Evolutionary conservation across 2,797 vertebrate genomes (phyloP).

Genomic region (Antennarius maculatus): DNA sequence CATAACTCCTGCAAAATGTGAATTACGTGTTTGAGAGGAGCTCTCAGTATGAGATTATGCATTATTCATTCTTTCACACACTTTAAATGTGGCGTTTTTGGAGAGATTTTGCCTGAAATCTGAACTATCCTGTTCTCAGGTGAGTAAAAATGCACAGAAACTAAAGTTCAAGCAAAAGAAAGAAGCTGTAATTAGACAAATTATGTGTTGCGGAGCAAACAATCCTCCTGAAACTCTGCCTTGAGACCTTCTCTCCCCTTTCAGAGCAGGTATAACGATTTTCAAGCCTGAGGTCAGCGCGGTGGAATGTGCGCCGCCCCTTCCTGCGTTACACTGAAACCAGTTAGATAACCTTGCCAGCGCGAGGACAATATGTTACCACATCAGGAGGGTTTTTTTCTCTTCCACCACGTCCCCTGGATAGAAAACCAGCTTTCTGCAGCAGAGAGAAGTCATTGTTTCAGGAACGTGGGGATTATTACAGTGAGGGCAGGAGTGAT

Average conservation of each 20-base stretch:
- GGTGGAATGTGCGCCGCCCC: slow-evolving; percentile 68
- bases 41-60: neutral
- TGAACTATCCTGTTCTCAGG: neutral
- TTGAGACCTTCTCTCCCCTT: slow-evolving; percentile 1
- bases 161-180: neutral
- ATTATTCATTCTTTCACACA: neutral
- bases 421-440: slow-evolving; percentile 40
- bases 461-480: slow-evolving; percentile 60
- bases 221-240: neutral
- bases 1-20: neutral
- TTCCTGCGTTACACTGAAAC: slow-evolving; percentile 60
- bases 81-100: neutral
- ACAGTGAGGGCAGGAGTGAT: slow-evolving; percentile 11
- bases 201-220: neutral
- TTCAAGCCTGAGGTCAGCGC: slow-evolving; percentile 59
- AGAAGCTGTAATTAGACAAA: neutral
- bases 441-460: slow-evolving; percentile 57
- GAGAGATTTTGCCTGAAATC: too few relatives aligned
- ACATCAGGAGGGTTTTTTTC: slow-evolving; percentile 36
- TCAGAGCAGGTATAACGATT: slow-evolving; percentile 28
- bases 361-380: slow-evolving; percentile 49
- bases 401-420: slow-evolving; percentile 20
- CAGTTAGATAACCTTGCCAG: slow-evolving; percentile 54
- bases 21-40: slow-evolving; percentile 2
- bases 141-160: neutral